Base-by-base conservation (phyloP, 2,113 vertebrate genomes). In the Beaufortia kweichowensis region DNA sequence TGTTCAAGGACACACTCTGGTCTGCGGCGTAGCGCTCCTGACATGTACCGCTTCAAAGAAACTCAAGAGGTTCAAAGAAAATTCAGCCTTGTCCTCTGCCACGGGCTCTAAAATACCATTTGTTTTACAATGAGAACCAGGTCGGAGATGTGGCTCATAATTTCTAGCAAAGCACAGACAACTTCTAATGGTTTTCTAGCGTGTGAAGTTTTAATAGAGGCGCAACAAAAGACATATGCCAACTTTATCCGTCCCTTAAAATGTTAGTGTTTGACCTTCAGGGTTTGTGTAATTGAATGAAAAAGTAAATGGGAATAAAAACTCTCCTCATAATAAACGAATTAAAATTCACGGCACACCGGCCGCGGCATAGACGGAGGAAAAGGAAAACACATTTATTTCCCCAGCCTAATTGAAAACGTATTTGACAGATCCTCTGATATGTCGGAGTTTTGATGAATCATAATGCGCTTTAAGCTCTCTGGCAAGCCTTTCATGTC, bases 321-420 rank as follows among this genome's bases (percentile, higher is more conserved):
- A 46, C 21, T 56, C 53, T 56, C 62, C 80, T 83, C 56, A 17
- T 72, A 73, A 63, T 77, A 81, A 39, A 69, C 79, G 80, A 61
- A 77, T 66, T 72, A 78, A 50, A 77, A 75, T 66, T 79, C 68
- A 33, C 55, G 56, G 78, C 50, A 23, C 79, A 78, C 72, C 3
- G 9, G 6, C 26, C 64, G 8, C 0, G 2, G 65, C 26, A 6
- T 46, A 50, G 65, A 68, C n/a, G 24, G 76, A 59, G 50, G 73
- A 76, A 76, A 83, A 81, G 79, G 79, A 84, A 76, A 83, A 59
- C 24, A 39, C 46, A 75, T 76, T 85, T 75, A 85, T 76, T 72
- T 82, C 46, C 39, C 65, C 19, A 21, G 59, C 84, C 65, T 89
- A 87, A 86, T 89, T 90, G 77, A 86, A 87, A 88, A 84, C 80